Evolutionary conservation across 2,797 vertebrate species (phyloP).

Genomic region (Gymnodraco acuticeps): DNA sequence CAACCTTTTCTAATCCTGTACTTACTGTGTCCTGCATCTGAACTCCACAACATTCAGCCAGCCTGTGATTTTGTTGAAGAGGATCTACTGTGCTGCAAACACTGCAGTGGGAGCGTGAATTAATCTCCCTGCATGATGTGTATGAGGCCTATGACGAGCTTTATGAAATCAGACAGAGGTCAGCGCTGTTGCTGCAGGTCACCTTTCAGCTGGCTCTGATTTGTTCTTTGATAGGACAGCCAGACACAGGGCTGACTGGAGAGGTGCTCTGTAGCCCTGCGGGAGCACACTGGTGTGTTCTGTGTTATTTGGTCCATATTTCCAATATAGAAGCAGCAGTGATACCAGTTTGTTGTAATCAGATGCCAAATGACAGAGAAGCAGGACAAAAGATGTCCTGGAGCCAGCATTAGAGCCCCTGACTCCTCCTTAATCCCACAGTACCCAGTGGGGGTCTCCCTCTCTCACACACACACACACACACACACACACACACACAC

Average conservation of each 20-base stretch:
- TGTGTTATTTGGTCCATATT: constrained; percentile 59
- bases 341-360: constrained; percentile 70
- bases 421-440: constrained; percentile 70
- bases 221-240: constrained; percentile 59
- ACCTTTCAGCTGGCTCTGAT: constrained; percentile 54
- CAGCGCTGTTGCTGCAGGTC: constrained; percentile 47
- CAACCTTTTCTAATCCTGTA: constrained; percentile 16
- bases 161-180: constrained; percentile 63
- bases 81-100: constrained; percentile 23
- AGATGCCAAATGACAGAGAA: constrained; percentile 55
- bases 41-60: constrained; percentile 19
- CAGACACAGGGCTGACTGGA: constrained; percentile 49
- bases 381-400: constrained; percentile 72
- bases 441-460: constrained; percentile 44
- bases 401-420: constrained; percentile 64
- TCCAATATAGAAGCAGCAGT: constrained; percentile 64
- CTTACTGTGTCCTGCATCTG: constrained; percentile 29
- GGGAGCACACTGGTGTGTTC: constrained; percentile 27
- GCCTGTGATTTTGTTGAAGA: constrained; percentile 25
- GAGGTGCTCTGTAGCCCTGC: constrained; percentile 44
- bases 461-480: constrained; percentile 6
- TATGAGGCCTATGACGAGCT: constrained; percentile 27
- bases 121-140: constrained; percentile 27
- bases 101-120: constrained; percentile 9
- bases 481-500: background rate